These are phyloP conservation scores for Pituophis catenifer DNA, from an alignment of 2,113 vertebrate genomes.

Conservation along the genomic window DNA sequence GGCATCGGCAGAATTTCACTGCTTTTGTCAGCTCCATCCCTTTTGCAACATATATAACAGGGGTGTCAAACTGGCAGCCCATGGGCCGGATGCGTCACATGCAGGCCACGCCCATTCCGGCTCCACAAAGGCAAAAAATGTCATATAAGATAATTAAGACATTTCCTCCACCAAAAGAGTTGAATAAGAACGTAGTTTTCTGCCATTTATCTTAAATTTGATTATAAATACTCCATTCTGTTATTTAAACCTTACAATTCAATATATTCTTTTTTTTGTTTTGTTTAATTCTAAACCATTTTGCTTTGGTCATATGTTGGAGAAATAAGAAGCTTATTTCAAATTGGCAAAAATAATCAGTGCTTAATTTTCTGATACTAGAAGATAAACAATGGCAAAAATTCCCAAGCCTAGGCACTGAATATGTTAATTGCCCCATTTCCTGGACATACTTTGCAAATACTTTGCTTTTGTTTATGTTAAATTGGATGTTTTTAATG, in stretches of 20 bases:
- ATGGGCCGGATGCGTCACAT: fast-evolving
- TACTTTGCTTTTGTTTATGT: background rate
- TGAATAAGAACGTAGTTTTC: background rate
- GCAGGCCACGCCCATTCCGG: too few relatives aligned
- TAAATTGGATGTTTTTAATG: background rate
- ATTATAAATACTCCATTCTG: background rate
- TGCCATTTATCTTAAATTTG: background rate
- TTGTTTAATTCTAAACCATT: background rate
- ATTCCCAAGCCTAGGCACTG: background rate
- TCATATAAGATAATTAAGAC: background rate
- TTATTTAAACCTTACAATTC: background rate
- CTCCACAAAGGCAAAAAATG: background rate
- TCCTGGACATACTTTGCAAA: background rate
- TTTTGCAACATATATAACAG: background rate
- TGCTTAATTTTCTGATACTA: background rate
- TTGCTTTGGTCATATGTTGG: background rate
- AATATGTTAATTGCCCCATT: background rate
- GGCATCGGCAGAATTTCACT: background rate
- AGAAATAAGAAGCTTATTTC: background rate
- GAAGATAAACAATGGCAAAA: background rate
- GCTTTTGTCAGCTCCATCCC: background rate
- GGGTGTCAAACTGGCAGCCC: too few relatives aligned
- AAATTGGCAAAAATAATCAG: background rate
- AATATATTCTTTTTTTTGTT: background rate
- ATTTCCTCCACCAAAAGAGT: background rate